These are phyloP conservation scores for Mus spretus DNA, from an alignment of 2,797 vertebrate genomes.

Conservation along the genomic window DNA sequence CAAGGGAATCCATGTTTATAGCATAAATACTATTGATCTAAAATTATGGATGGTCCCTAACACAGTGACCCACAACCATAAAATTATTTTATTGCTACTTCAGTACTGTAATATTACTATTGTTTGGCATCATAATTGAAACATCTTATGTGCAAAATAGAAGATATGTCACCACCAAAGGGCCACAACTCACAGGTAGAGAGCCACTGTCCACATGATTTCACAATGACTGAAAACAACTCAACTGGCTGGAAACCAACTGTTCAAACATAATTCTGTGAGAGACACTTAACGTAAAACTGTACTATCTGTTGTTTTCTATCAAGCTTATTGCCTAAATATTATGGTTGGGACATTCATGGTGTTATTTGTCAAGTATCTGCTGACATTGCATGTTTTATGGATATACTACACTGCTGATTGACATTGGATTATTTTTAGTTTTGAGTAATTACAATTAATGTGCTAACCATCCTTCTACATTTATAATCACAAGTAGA, in stretches of 20 bases:
- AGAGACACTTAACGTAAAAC: not conserved
- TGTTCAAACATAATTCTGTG: not conserved
- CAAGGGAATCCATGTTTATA: not conserved
- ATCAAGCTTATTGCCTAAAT: not conserved
- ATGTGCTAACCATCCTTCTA: slow-evolving; percentile 41
- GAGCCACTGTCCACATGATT: not conserved
- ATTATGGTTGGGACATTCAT: not conserved
- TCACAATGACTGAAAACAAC: not conserved
- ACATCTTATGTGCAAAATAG: not conserved
- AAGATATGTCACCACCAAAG: not conserved
- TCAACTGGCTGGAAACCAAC: not conserved
- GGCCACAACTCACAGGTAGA: not conserved
- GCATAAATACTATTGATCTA: not conserved
- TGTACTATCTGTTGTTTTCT: not conserved
- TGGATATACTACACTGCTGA: not conserved
- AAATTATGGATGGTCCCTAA: not conserved
- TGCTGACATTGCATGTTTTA: not conserved
- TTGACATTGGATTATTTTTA: slow-evolving; percentile 41
- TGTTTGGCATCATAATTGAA: not conserved
- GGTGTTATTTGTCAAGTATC: slow-evolving; percentile 35
- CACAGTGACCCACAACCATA: not conserved
- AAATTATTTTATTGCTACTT: not conserved
- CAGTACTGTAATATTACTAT: not conserved
- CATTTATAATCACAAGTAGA: slow-evolving; percentile 16
- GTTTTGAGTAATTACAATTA: slow-evolving; percentile 64